phyloP scores from a whole-genome alignment of 2,797 vertebrate genomes.

The Mormyrops attenuatus region DNA sequence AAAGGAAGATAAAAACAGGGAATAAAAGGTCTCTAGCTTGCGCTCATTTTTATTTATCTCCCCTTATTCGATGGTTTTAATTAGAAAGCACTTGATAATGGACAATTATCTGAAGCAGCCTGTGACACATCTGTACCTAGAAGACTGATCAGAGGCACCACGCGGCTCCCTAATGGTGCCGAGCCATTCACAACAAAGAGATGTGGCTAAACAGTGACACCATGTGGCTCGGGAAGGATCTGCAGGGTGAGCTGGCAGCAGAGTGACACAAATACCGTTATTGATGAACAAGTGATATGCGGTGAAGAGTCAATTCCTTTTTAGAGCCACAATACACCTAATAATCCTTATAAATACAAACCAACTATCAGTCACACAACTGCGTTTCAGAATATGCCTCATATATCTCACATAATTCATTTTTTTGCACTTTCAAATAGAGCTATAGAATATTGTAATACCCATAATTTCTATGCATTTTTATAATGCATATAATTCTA shows the following conservation, averaged over 20 bases:
- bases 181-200: neutral
- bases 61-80: conserved; percentile 24
- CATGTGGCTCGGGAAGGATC: conserved; percentile 44
- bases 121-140: conserved; percentile 17
- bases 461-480: conserved; percentile 11
- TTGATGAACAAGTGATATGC: neutral
- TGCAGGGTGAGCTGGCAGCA: neutral
- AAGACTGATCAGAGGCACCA: conserved; percentile 4
- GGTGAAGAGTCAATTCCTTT: neutral
- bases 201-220: conserved; percentile 56
- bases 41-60: conserved; percentile 1
- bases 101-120: conserved; percentile 34
- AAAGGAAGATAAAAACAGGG: conserved; percentile 10
- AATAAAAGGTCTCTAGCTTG: conserved; percentile 6
- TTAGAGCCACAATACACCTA: neutral
- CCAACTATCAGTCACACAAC: conserved; percentile 43
- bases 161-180: neutral
- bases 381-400: neutral
- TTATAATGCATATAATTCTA: neutral
- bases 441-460: neutral
- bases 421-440: conserved; percentile 33
- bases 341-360: conserved; percentile 6
- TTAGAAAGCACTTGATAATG: conserved; percentile 48
- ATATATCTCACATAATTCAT: neutral
- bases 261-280: neutral